Evolutionary conservation across 2,888 invertebrate species (phyloP), one percentile per base, ranked within the genome.

Genomic region (Zygothrica quintamaculata): DNA sequence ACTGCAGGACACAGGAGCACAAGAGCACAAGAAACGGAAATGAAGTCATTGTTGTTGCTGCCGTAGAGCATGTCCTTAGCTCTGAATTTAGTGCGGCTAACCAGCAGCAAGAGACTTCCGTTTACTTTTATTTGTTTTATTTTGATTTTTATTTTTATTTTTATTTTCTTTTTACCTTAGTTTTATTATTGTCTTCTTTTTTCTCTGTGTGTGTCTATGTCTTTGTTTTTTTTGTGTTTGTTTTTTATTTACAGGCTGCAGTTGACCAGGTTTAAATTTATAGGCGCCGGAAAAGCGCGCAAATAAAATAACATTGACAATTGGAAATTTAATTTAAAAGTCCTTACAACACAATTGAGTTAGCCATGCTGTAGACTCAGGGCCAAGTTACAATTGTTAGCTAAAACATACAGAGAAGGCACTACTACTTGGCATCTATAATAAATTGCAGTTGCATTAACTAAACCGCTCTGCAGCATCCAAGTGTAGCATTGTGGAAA

Each of bases 251-350:
- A 33, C 37, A 44, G 67, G 58, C 57, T 53, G 46, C 58, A 42
- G 53, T 18, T 60, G 56, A 56, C 56, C 60, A 46, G 57, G 33
- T 52, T 36, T 60, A 42, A 68, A 72, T 75, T 84, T 84, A 72
- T 75, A 48, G 60, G 40, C 56, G 64, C 51, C 75, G 84, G 75
- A 84, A 80, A 53, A 53, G 62, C 53, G 69, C 55, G 44, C 77
- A 73, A 80, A 80, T 77, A 64, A 77, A 80, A 77, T 77, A 81
- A 68, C 59, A 78, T 71, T 81, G 72, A 64, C 71, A 78, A 79
- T 74, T 71, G 60, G 52, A 65, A 82, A 79, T 84, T 77, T 60
- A 56, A 69, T 79, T 84, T 74, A 62, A 81, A 59, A 64, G 48
- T 64, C 60, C 36, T 56, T 48, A 42, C 33, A 73, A 59, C 48